Evolutionary conservation across 1,140 invertebrate species (phyloP).

Genomic region (Nasonia giraulti): DNA sequence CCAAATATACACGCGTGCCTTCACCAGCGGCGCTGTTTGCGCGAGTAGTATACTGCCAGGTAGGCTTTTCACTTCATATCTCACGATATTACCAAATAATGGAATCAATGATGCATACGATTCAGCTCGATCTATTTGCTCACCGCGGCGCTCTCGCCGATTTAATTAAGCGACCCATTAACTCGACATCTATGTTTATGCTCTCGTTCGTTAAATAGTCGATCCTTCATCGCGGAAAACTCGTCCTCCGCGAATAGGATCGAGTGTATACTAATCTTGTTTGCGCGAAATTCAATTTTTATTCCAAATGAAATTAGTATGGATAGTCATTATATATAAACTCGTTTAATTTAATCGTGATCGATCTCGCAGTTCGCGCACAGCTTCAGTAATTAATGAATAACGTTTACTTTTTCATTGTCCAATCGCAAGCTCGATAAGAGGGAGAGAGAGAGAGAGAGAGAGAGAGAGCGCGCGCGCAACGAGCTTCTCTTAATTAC

Average conservation of each 20-base stretch:
- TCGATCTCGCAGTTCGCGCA: too few relatives aligned
- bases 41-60: not conserved
- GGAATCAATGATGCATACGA: not conserved
- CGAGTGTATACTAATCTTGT: too few relatives aligned
- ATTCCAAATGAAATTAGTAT: not conserved
- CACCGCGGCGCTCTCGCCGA: not conserved
- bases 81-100: slow-evolving; percentile 17
- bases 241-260: too few relatives aligned
- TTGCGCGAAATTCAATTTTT: too few relatives aligned
- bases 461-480: not conserved
- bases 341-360: not conserved
- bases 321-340: not conserved
- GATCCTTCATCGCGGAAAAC: too few relatives aligned
- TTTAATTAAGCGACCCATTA: slow-evolving; percentile 15
- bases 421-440: too few relatives aligned
- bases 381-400: too few relatives aligned
- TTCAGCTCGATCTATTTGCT: slow-evolving; percentile 1
- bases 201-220: not conserved
- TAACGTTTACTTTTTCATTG: slow-evolving; percentile 2
- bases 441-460: too few relatives aligned
- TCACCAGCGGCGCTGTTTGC: not conserved
- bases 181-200: not conserved
- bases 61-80: not conserved
- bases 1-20: not conserved
- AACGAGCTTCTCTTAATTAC: slow-evolving; percentile 18